A percentile compares a stretch with the other conserved stretches of the same genome.
These are phyloP conservation scores for Bubo blakistoni DNA, from an alignment of 2,113 vertebrate species.

Conservation along the genomic window DNA sequence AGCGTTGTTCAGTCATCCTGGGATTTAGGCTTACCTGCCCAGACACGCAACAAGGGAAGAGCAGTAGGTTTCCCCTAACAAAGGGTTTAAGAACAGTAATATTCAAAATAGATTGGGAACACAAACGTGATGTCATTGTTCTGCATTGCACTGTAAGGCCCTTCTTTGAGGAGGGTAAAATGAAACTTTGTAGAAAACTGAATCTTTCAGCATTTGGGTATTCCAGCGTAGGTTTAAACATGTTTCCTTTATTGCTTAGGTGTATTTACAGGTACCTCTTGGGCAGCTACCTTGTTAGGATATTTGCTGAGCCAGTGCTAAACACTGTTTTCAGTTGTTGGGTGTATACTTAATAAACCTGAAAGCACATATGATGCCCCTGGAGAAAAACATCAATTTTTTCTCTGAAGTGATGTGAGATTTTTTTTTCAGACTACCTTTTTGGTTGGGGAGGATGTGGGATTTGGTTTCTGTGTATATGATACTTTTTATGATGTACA, in stretches of 20 bases:
- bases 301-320: background rate
- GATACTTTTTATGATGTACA: background rate
- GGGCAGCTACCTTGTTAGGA: background rate
- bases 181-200: background rate
- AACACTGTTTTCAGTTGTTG: background rate
- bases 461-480: background rate
- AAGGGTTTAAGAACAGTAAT: background rate
- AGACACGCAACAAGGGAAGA: background rate
- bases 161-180: background rate
- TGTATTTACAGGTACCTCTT: background rate
- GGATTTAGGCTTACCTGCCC: background rate
- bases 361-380: background rate
- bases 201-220: background rate
- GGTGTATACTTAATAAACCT: background rate
- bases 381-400: background rate
- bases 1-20: background rate
- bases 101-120: background rate
- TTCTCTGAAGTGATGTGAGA: background rate
- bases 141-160: background rate
- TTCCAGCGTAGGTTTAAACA: background rate
- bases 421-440: background rate
- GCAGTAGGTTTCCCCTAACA: background rate
- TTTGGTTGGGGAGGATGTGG: background rate
- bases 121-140: accelerated
- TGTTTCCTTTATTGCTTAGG: background rate